Conservation (phyloP, 2,113 vertebrate species). For the Tragelaphus buxtoni region DNA sequence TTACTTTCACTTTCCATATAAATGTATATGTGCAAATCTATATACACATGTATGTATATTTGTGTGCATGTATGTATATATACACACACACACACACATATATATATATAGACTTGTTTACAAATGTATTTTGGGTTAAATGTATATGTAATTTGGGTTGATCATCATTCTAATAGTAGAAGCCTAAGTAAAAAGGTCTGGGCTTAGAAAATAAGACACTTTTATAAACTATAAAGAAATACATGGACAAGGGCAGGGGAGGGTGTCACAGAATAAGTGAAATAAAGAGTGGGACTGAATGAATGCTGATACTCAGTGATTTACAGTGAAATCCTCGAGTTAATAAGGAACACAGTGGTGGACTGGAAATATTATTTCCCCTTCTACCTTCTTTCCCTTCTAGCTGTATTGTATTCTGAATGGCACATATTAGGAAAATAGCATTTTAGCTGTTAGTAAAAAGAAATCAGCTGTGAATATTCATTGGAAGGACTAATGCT, state of each 20-base stretch:
- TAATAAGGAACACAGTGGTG: not conserved
- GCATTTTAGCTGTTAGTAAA: not conserved
- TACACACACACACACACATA: rapidly evolving
- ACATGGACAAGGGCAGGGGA: not conserved
- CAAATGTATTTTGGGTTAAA: not conserved
- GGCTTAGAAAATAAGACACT: not conserved
- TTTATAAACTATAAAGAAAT: not conserved
- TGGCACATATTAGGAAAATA: not conserved
- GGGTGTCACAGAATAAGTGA: not conserved
- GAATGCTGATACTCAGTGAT: not conserved
- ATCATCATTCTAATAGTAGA: not conserved
- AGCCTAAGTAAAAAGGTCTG: not conserved
- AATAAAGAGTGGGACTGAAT: not conserved
- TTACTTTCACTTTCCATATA: not conserved
- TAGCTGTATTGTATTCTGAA: not conserved
- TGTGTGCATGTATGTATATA: not conserved
- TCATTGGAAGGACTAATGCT: not conserved
- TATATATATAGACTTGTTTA: not conserved
- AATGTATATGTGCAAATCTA: not conserved
- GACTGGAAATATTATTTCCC: not conserved
- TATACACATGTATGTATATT: not conserved
- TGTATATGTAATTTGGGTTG: not conserved
- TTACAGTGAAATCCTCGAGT: not conserved
- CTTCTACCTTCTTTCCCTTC: not conserved
- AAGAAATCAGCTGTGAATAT: not conserved